Evolutionary conservation across 2,797 vertebrate species (phyloP).

Genomic region (Tenualosa thibaudeaui): DNA sequence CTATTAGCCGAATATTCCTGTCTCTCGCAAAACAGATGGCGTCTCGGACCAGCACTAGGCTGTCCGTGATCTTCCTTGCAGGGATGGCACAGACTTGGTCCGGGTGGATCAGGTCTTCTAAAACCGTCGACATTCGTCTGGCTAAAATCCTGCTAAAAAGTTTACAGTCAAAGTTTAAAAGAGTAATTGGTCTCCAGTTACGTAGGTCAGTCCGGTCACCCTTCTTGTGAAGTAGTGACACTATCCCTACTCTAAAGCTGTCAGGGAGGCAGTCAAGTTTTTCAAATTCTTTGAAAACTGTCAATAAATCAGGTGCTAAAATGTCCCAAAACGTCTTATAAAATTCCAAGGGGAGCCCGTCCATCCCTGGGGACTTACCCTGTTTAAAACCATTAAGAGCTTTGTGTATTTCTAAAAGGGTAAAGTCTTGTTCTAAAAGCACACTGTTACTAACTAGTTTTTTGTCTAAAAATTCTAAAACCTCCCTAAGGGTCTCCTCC

Average conservation of each 20-base stretch:
- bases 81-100: constrained; percentile 51
- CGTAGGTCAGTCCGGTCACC: no score
- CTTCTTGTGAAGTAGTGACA: no score
- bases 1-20: not conserved
- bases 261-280: not conserved
- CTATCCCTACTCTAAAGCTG: not conserved
- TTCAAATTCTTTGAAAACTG: constrained; percentile 42
- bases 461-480: no score
- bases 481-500: no score
- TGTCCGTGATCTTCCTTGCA: constrained; percentile 43
- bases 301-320: constrained; percentile 29
- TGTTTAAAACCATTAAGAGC: constrained; percentile 16
- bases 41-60: constrained; percentile 28
- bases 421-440: no score
- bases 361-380: constrained; percentile 25
- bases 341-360: constrained; percentile 43
- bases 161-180: no score
- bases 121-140: no score
- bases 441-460: no score
- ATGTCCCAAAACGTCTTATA: constrained; percentile 45
- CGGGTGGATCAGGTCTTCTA: constrained; percentile 39
- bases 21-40: no score
- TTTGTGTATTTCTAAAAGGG: no score
- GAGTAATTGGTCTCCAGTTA: no score
- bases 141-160: no score